Evolutionary conservation across 2,888 invertebrate genomes (phyloP).

Genomic region (Meta bourneti): DNA sequence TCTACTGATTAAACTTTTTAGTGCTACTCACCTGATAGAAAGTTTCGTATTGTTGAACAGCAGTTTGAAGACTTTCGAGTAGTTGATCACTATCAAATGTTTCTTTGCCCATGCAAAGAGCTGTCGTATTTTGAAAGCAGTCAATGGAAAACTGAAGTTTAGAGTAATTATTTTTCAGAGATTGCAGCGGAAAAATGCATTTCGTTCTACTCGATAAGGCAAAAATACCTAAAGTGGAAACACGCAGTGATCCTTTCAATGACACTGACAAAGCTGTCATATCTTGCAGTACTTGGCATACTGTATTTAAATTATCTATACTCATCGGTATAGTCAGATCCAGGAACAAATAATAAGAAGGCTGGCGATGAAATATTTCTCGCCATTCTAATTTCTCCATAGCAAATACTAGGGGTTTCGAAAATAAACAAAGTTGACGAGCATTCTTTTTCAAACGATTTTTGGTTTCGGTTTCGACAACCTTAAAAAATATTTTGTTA

Average conservation of each 20-base stretch:
- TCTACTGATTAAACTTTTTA: background rate
- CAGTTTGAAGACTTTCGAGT: constrained; percentile 41
- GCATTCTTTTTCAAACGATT: constrained; percentile 24
- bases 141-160: constrained; percentile 67
- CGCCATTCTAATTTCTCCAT: constrained; percentile 74
- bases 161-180: constrained; percentile 54
- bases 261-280: constrained; percentile 47
- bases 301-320: constrained; percentile 42
- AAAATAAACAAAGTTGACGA: no score
- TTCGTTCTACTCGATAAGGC: constrained; percentile 30
- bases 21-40: constrained; percentile 60
- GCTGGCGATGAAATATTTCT: constrained; percentile 68
- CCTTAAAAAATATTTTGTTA: background rate
- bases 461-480: background rate
- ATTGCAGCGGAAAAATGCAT: constrained; percentile 71
- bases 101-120: constrained; percentile 14
- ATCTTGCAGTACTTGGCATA: constrained; percentile 70
- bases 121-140: constrained; percentile 33
- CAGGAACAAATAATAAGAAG: constrained; percentile 68
- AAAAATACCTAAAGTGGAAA: constrained; percentile 60
- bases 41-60: constrained; percentile 64
- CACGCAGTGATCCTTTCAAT: constrained; percentile 63
- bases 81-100: constrained; percentile 37
- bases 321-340: constrained; percentile 63
- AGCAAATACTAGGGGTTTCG: background rate